Conservation (phyloP, 2,113 vertebrate species). For the Phylloscopus trochilus region DNA sequence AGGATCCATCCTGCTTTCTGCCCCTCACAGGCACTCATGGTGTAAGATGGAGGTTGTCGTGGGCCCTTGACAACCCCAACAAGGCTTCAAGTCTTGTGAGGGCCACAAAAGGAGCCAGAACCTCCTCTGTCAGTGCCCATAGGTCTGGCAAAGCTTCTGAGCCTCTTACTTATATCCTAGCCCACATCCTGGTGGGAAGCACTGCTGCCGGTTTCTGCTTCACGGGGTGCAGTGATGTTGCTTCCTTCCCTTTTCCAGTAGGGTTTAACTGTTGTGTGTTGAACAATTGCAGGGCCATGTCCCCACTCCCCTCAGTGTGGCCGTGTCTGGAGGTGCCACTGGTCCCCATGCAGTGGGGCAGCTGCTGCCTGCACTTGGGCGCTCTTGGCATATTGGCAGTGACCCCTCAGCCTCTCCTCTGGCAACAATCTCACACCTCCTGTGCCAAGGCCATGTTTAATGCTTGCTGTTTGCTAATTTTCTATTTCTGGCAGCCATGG, state of each 20-base stretch:
- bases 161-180: not conserved
- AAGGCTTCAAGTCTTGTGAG: not conserved
- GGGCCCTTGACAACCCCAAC: not conserved
- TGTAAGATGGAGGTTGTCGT: not conserved
- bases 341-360: fast-evolving
- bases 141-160: not conserved
- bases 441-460: not conserved
- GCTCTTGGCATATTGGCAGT: not conserved
- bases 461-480: not conserved
- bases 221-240: fast-evolving
- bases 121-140: fast-evolving
- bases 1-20: not conserved
- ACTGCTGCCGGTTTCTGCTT: not conserved
- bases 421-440: not conserved
- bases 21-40: fast-evolving
- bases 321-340: not conserved
- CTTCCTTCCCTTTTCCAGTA: not conserved
- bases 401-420: not conserved
- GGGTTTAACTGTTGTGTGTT: fast-evolving
- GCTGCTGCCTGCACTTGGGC: not conserved
- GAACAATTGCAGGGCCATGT: not conserved
- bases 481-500: not conserved
- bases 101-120: not conserved
- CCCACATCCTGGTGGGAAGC: fast-evolving
- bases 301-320: fast-evolving